A percentile compares a stretch with the other conserved stretches of the same genome.
phyloP scores from a whole-genome alignment of 1,140 invertebrate species.

The Cardiocondyla obscurior region DNA sequence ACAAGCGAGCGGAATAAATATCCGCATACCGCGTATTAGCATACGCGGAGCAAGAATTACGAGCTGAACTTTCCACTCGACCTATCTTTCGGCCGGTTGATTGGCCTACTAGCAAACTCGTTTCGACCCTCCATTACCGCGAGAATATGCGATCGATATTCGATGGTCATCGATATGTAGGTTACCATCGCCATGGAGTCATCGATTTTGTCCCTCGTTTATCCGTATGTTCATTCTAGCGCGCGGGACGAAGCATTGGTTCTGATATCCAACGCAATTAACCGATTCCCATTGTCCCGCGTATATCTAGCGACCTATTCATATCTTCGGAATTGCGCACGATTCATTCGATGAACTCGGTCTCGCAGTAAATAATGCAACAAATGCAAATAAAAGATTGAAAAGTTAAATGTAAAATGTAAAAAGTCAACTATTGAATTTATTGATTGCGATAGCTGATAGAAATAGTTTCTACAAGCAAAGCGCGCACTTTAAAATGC shows the following conservation, averaged over 20 bases:
- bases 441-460: too few species aligned
- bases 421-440: not conserved
- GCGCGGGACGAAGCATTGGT: slow-evolving; percentile 3
- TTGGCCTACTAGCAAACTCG: slow-evolving; percentile 51
- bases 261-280: slow-evolving; percentile 48
- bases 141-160: slow-evolving; percentile 57
- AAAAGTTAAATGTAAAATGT: not conserved
- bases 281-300: slow-evolving; percentile 22
- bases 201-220: slow-evolving; percentile 58
- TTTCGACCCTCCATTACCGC: slow-evolving; percentile 63
- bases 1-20: slow-evolving; percentile 11
- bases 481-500: too few species aligned
- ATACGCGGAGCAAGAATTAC: slow-evolving; percentile 40
- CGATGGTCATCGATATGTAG: slow-evolving; percentile 69
- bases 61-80: slow-evolving; percentile 66
- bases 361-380: not conserved
- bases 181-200: slow-evolving; percentile 45
- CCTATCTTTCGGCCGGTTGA: slow-evolving; percentile 39
- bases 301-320: slow-evolving; percentile 22
- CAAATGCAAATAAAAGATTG: not conserved
- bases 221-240: slow-evolving; percentile 41
- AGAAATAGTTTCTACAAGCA: too few species aligned
- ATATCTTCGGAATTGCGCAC: slow-evolving; percentile 25
- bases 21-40: not conserved
- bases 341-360: slow-evolving; percentile 3